A percentile compares a stretch with the other conserved stretches of the same genome.
phyloP scores from a whole-genome alignment of 1,140 invertebrate species.

The Drosophila triauraria region DNA sequence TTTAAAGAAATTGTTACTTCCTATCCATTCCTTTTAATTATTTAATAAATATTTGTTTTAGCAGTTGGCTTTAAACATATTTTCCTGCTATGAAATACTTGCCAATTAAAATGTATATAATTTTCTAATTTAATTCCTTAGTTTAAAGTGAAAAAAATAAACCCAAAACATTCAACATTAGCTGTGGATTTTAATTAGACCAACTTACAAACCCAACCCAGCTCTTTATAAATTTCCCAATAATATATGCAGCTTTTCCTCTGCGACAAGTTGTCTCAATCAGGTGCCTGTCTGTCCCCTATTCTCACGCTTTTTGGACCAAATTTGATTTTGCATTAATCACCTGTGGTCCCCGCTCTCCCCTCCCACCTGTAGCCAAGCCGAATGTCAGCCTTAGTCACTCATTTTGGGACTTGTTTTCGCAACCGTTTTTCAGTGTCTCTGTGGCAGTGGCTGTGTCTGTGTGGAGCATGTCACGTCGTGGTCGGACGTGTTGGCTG shows the following conservation, averaged over 20 bases:
- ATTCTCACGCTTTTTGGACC: slow-evolving; percentile 72
- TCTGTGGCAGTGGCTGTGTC: slow-evolving; percentile 1
- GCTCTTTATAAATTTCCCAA: slow-evolving; percentile 2
- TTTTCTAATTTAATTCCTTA: background rate
- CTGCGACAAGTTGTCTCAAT: slow-evolving; percentile 37
- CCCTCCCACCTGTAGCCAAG: background rate
- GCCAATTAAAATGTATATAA: background rate
- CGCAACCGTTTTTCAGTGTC: slow-evolving; percentile 63
- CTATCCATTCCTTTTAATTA: background rate
- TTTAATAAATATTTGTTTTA: background rate
- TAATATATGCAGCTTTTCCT: slow-evolving; percentile 14
- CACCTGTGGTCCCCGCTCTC: slow-evolving; percentile 15
- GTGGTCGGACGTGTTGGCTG: slow-evolving; percentile 80
- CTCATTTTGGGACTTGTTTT: slow-evolving; percentile 68
- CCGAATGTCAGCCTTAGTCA: slow-evolving; percentile 79
- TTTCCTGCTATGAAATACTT: background rate
- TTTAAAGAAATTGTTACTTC: background rate
- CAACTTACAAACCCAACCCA: background rate
- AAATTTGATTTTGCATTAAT: slow-evolving; percentile 72
- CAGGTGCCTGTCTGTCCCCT: slow-evolving; percentile 45
- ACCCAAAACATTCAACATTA: too few species aligned
- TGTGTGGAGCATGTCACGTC: slow-evolving; percentile 70
- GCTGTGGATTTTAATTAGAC: slow-evolving; percentile 7
- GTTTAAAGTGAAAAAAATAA: background rate
- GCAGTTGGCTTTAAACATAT: background rate